These are phyloP conservation scores for Psittacula cyanocephala DNA, from an alignment of 2,113 vertebrate species.

Conservation along the genomic window DNA sequence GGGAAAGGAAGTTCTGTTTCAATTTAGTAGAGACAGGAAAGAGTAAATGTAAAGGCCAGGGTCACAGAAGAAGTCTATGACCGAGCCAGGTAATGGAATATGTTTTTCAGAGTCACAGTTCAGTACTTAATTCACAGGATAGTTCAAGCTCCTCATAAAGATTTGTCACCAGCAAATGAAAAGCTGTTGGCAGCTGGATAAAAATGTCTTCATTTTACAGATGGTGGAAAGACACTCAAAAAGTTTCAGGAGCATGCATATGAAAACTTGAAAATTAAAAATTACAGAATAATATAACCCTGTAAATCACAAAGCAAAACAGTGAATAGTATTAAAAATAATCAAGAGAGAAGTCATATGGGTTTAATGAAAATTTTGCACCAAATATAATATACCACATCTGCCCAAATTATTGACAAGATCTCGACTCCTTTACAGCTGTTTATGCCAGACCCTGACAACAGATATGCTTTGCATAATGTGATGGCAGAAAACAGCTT, in stretches of 20 bases:
- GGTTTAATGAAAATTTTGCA: not conserved
- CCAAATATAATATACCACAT: not conserved
- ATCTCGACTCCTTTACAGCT: not conserved
- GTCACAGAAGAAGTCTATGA: not conserved
- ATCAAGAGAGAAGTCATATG: not conserved
- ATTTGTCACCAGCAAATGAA: not conserved
- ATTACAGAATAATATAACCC: not conserved
- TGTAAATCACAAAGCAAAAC: not conserved
- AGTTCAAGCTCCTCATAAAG: not conserved
- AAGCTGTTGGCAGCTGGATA: not conserved
- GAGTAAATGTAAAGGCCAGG: not conserved
- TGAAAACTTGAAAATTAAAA: not conserved
- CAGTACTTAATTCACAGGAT: not conserved
- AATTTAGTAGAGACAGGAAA: not conserved
- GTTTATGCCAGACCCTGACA: not conserved
- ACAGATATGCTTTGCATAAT: not conserved
- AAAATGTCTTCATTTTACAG: not conserved
- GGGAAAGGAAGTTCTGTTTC: not conserved
- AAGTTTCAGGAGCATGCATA: not conserved
- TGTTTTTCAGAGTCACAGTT: not conserved
- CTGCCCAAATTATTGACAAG: not conserved
- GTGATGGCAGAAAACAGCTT: not conserved
- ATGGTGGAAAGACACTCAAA: not conserved
- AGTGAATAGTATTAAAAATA: not conserved
- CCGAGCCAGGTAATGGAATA: not conserved